Evolutionary conservation across 2,113 vertebrate species (phyloP).

Genomic region (Etia nguti): DNA sequence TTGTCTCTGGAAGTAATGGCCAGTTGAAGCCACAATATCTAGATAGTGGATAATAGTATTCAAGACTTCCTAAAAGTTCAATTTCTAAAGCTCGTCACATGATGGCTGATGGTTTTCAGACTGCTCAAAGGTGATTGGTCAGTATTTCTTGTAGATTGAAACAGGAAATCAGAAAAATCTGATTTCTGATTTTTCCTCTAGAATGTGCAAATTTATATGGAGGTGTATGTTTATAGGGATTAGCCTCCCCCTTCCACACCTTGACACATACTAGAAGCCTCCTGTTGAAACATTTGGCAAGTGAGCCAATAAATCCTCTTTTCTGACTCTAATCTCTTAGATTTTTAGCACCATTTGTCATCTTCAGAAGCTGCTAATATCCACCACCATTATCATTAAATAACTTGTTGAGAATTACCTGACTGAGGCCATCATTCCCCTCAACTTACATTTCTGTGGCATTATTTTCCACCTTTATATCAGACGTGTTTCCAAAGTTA

Average conservation of each 20-base stretch:
- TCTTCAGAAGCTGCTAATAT: background rate
- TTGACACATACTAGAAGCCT: background rate
- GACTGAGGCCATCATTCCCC: background rate
- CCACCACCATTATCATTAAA: background rate
- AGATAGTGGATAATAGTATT: background rate
- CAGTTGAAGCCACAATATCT: background rate
- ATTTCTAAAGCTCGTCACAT: background rate
- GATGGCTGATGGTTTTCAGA: background rate
- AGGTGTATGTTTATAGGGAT: background rate
- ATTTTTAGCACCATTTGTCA: background rate
- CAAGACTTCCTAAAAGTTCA: background rate
- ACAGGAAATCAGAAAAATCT: background rate
- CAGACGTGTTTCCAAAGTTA: background rate
- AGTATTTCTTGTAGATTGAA: background rate
- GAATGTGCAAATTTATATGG: background rate
- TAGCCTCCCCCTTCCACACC: background rate
- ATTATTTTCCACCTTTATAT: background rate
- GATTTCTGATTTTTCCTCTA: background rate
- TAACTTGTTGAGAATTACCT: background rate
- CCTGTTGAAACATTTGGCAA: background rate
- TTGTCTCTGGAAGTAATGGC: background rate
- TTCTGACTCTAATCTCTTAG: background rate
- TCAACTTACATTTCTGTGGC: background rate
- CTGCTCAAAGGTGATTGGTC: background rate
- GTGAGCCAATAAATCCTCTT: background rate